A percentile compares a stretch with the other conserved stretches of the same genome.
Conservation (phyloP, 1,140 invertebrate species). For the Anoplophora glabripennis region DNA sequence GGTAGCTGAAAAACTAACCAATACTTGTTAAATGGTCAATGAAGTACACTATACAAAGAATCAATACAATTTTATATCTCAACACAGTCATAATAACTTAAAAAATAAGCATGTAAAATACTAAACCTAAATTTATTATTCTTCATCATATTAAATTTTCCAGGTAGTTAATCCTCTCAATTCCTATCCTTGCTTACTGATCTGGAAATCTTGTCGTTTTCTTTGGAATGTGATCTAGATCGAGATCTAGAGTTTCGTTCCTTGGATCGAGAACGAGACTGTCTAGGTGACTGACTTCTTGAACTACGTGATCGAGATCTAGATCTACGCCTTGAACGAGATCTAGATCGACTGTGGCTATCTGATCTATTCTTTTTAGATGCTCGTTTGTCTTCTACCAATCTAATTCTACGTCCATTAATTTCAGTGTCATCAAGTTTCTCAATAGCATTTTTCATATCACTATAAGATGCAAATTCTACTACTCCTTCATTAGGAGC, state of each 20-base stretch:
- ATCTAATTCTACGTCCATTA: conserved; percentile 29
- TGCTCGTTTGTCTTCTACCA: conserved; percentile 60
- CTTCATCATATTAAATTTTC: too few species aligned
- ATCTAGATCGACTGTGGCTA: conserved; percentile 64
- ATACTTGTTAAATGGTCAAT: too few species aligned
- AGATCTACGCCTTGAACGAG: conserved; percentile 62
- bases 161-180: background rate
- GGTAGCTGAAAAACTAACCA: too few species aligned
- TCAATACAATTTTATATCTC: too few species aligned
- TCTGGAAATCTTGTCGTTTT: conserved; percentile 54
- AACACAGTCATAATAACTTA: background rate
- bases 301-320: conserved; percentile 38
- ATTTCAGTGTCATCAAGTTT: conserved; percentile 72
- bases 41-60: too few species aligned
- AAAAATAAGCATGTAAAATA: conserved; percentile 2
- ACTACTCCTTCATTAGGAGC: conserved; percentile 86
- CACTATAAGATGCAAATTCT: conserved; percentile 84
- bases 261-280: conserved; percentile 70
- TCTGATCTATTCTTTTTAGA: conserved; percentile 57
- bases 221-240: conserved; percentile 57
- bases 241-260: conserved; percentile 47
- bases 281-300: conserved; percentile 60
- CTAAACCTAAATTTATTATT: background rate
- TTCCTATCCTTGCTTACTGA: conserved; percentile 19
- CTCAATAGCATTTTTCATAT: conserved; percentile 92